Evolutionary conservation across 2,888 invertebrate species (phyloP).

Genomic region (Trilocha varians): DNA sequence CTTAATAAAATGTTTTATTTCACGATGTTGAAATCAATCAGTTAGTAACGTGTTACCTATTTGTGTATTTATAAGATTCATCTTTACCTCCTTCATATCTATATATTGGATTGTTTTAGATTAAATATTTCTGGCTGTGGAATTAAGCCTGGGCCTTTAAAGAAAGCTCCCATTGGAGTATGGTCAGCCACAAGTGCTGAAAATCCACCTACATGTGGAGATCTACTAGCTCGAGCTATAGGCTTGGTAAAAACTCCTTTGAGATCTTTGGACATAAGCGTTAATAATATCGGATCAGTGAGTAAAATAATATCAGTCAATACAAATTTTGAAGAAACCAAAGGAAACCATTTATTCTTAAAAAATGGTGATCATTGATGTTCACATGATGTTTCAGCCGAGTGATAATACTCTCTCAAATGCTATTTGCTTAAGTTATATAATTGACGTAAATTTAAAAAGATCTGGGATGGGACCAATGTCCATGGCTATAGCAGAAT

Average conservation of each 20-base stretch:
- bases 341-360: no score
- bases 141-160: slow-evolving; percentile 48
- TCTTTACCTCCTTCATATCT: no score
- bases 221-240: slow-evolving; percentile 61
- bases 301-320: slow-evolving; percentile 16
- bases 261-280: slow-evolving; percentile 59
- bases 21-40: no score
- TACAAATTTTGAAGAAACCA: no score
- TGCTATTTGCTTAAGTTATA: slow-evolving; percentile 60
- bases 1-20: no score
- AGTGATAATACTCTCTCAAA: slow-evolving; percentile 53
- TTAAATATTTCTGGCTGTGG: slow-evolving; percentile 66
- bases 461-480: slow-evolving; percentile 61
- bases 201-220: slow-evolving; percentile 63
- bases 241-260: slow-evolving; percentile 64
- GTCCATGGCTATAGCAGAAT: slow-evolving; percentile 58
- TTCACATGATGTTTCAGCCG: slow-evolving; percentile 34
- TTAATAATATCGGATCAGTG: slow-evolving; percentile 64
- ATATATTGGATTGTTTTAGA: slow-evolving; percentile 40
- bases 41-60: no score
- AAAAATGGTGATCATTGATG: no score
- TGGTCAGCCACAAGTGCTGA: slow-evolving; percentile 63
- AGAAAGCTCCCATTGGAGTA: slow-evolving; percentile 59
- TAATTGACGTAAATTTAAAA: slow-evolving; percentile 58
- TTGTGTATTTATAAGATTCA: no score